Percentiles rank a stretch among this genome's conserved stretches.
These are phyloP conservation scores for Geodia barretti DNA, from an alignment of 37 sponge, comb jelly and placozoan genomes.

Conservation along the genomic window DNA sequence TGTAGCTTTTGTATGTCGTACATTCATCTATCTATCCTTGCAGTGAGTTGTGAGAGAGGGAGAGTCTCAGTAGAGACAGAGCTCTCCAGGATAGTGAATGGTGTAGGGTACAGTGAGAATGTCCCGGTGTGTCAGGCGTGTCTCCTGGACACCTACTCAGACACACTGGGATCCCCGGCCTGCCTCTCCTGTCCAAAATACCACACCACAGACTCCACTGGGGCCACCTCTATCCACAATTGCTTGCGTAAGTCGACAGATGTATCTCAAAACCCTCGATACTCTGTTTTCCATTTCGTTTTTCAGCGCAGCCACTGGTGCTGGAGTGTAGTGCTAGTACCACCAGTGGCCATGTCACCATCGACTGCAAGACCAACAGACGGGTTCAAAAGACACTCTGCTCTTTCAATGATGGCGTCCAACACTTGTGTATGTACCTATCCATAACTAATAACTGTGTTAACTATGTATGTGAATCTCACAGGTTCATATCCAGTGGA, in stretches of 20 bases:
- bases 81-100: background rate
- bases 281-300: background rate
- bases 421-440: background rate
- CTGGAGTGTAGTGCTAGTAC: background rate
- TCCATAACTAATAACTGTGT: background rate
- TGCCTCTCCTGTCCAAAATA: conserved; percentile 3
- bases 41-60: conserved; percentile 13
- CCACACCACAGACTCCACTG: conserved; percentile 4
- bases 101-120: conserved; percentile 3
- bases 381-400: background rate
- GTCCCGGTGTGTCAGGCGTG: background rate
- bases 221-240: background rate
- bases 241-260: conserved; percentile 22
- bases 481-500: too few species aligned
- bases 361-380: conserved; percentile 5
- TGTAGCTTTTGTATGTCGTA: background rate
- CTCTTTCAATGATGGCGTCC: background rate
- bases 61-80: background rate
- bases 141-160: background rate
- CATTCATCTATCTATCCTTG: background rate
- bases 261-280: too few species aligned
- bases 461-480: background rate
- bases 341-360: background rate
- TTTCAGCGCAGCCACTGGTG: background rate
- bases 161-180: background rate